These are phyloP conservation scores for Coleophora flavipennella DNA, from an alignment of 2,888 invertebrate genomes.

Conservation along the genomic window DNA sequence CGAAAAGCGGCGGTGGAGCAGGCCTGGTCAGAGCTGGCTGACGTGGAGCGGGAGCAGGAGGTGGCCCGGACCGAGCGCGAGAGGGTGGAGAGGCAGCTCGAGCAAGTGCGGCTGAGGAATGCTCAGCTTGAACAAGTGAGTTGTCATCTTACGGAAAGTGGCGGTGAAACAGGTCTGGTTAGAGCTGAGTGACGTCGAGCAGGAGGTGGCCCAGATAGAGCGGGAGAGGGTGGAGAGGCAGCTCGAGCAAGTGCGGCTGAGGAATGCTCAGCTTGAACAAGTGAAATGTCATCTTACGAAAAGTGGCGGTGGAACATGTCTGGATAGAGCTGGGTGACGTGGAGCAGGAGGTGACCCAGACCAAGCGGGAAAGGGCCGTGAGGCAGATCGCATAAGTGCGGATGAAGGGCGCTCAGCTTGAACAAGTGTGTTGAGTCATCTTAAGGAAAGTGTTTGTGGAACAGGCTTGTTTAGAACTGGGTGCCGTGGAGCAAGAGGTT, in stretches of 20 bases:
- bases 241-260: conserved; percentile 36
- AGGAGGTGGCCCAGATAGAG: conserved; percentile 75
- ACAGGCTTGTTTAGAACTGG: too few species aligned
- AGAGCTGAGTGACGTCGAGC: conserved; percentile 56
- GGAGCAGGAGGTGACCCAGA: conserved; percentile 79
- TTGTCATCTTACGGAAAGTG: not conserved
- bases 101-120: too few species aligned
- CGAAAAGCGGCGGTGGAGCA: too few species aligned
- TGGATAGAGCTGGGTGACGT: conserved; percentile 26
- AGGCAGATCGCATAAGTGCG: conserved; percentile 71
- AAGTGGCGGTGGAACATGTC: too few species aligned
- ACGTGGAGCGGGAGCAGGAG: conserved; percentile 81
- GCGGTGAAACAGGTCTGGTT: too few species aligned
- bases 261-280: conserved; percentile 76
- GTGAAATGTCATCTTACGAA: conserved; percentile 43
- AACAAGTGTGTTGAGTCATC: conserved; percentile 76
- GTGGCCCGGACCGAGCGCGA: conserved; percentile 73
- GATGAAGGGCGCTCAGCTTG: conserved; percentile 49
- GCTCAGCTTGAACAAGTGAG: conserved; percentile 80
- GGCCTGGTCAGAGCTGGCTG: conserved; percentile 26
- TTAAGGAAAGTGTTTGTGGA: too few species aligned
- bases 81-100: conserved; percentile 83
- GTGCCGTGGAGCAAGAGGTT: too few species aligned
- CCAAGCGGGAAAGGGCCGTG: conserved; percentile 78
- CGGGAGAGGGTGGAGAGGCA: conserved; percentile 85